These are phyloP conservation scores for Teleopsis dalmanni DNA, from an alignment of 1,140 invertebrate species.

Conservation along the genomic window DNA sequence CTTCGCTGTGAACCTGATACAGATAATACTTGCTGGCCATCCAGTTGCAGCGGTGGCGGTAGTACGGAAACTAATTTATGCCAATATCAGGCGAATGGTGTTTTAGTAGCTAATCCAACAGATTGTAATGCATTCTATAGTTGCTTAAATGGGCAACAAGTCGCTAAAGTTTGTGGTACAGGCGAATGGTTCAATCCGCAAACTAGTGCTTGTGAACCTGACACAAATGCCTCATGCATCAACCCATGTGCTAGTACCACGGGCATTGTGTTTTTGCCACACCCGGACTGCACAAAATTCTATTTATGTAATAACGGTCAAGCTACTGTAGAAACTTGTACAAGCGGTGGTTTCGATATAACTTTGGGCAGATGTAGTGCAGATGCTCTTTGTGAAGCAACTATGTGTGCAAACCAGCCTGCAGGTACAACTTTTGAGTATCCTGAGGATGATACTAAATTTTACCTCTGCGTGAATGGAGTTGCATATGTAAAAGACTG, in stretches of 20 bases:
- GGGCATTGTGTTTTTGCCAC: constrained; percentile 17
- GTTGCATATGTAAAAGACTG: constrained; percentile 4
- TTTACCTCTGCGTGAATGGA: constrained; percentile 7
- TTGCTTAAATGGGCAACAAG: constrained; percentile 23
- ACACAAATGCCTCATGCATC: constrained; percentile 24
- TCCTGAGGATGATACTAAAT: constrained; percentile 1
- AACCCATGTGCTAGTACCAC: constrained; percentile 19
- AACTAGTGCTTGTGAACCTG: constrained; percentile 15
- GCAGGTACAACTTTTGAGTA: background rate
- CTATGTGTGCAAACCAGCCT: background rate
- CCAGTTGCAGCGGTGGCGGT: no score
- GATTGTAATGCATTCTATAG: constrained; percentile 24
- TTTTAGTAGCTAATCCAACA: constrained; percentile 13
- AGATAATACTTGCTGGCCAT: constrained; percentile 8
- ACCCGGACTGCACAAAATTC: constrained; percentile 33
- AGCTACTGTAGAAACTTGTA: constrained; percentile 21
- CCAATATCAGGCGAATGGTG: constrained; percentile 22
- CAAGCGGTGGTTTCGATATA: constrained; percentile 9
- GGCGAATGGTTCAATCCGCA: constrained; percentile 22
- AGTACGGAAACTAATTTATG: no score
- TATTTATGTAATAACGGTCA: constrained; percentile 26
- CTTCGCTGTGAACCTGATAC: constrained; percentile 21
- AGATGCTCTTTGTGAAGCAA: constrained; percentile 6
- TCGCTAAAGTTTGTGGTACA: constrained; percentile 9
- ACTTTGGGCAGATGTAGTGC: background rate